These are phyloP conservation scores for Limanda limanda DNA, from an alignment of 2,113 vertebrate genomes.

Conservation along the genomic window DNA sequence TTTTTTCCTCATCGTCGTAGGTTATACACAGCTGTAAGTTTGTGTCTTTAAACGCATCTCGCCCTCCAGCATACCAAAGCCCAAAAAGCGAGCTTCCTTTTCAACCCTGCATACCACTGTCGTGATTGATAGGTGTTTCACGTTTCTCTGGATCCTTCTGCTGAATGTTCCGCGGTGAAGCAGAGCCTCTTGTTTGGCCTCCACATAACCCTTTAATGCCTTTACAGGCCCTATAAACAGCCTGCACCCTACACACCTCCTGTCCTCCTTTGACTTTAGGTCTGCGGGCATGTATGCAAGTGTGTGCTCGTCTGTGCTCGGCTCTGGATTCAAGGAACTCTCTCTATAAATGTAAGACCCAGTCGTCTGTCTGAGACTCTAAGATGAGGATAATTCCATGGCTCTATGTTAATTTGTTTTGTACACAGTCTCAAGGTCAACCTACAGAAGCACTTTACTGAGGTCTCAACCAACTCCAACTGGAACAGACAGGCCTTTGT, in stretches of 20 bases:
- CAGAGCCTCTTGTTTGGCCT: constrained; percentile 33
- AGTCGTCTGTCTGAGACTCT: neutral
- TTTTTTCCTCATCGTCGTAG: neutral
- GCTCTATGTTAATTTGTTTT: neutral
- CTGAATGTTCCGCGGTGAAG: constrained; percentile 48
- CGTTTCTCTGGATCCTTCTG: constrained; percentile 34
- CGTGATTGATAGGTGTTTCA: constrained; percentile 48
- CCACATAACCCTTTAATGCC: neutral
- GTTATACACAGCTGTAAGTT: neutral
- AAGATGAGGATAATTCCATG: neutral
- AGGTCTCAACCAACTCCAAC: neutral
- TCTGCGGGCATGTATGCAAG: neutral
- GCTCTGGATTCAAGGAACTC: neutral
- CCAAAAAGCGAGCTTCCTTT: constrained; percentile 8
- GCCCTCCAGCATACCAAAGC: neutral
- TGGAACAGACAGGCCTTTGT: too few relatives aligned
- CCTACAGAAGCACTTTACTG: neutral
- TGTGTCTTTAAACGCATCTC: constrained; percentile 5
- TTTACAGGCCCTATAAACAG: constrained; percentile 22
- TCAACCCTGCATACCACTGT: constrained; percentile 31
- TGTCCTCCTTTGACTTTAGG: neutral
- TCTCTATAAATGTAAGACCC: neutral
- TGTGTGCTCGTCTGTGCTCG: neutral
- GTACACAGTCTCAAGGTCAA: neutral
- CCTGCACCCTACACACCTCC: neutral